Base-by-base conservation (phyloP, 1,140 invertebrate species). In the Formica selysi region DNA sequence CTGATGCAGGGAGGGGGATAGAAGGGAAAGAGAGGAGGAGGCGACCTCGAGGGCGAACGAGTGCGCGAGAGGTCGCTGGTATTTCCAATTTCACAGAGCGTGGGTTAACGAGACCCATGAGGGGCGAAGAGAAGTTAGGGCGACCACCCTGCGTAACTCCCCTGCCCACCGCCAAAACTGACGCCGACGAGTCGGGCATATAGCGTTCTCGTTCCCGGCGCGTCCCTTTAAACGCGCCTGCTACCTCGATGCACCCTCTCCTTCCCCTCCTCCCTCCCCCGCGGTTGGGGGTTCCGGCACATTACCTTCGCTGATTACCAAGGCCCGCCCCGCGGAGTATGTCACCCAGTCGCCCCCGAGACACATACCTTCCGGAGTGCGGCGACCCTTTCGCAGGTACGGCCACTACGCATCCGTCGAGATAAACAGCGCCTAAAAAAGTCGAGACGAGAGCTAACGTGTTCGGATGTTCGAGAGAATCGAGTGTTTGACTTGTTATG, bases 1-100 rank as follows among this genome's bases (percentile, higher is more conserved):
- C 13, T 3, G 44, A 16, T 2, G 13, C 44, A 48, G 13, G 13
- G 3, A 11, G 44, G 13, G 13, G 11, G 13, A 3, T 3, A 4
- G 13, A 16, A 16, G 13, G 13, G 3, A 41, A 44, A 62, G 19
- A 29, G 36, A 29, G 5, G 29, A n/a, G 22, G 32, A 38, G 44
- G 41, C 59, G 73, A 71, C 44, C 74, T 76, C 64, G 71, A n/a
- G 80, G 64, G 73, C 54, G 51, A 76, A 26, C 26, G 54, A 64
- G 61, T 74, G 70, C 64, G 54, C 57, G 68, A 79, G 76, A 89
- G 85, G 76, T 86, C 89, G 87, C 86, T 86, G 90, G 93, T 93
- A 94, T 94, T 94, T 94, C 92, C 93, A 94, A 95, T 94, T 95
- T 95, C 94, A 94, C 94, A 94, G 94, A 94, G 93, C 94, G 92